Evolutionary conservation across 2,113 vertebrate species (phyloP), one percentile per base, ranked within the genome.

Genomic region (Sprattus sprattus): DNA sequence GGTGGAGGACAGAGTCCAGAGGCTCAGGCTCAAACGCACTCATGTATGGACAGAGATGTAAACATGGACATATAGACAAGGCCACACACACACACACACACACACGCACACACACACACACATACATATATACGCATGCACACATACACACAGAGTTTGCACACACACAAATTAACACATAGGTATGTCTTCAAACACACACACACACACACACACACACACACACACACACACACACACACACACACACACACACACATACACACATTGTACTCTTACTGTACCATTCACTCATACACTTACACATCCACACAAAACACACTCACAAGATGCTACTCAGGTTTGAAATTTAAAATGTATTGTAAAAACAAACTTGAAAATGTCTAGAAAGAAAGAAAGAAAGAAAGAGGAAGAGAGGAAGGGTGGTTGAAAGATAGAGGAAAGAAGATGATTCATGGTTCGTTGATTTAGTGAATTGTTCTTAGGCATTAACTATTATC

Each of bases 221-320:
- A n/a, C 57, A 64, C 57, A 22, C 57, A 64, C 57, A 64, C 20
- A n/a, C 57, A 64, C 57, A 64, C 57, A 22, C 20, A 64, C 9
- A 22, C 57, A 64, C 60, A 25, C 60, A 64, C 4, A 6, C 22
- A 64, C 22, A 2, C 22, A 64, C 22, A 64, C 60, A 64, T 22
- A 25, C 60, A 60, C 54, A 60, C 54, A 60, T 39, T 39, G 39
- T 39, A 39, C 39, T 39, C 39, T 39, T 39, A 39, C 39, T 39
- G 39, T 39, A 39, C 39, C 54, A 60, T 16, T 22, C 54, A 60
- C 13, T 2, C 54, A 60, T 16, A 60, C 54, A 22, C 54, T 87
- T 86, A 75, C 52, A 84, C 45, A 75, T 57, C 82, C 83, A 22
- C 67, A 87, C 87, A 86, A 49, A 81, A 71, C 85, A 87, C 86